Evolutionary conservation across 2,113 vertebrate genomes (phyloP).

Genomic region (Cardinalis cardinalis): DNA sequence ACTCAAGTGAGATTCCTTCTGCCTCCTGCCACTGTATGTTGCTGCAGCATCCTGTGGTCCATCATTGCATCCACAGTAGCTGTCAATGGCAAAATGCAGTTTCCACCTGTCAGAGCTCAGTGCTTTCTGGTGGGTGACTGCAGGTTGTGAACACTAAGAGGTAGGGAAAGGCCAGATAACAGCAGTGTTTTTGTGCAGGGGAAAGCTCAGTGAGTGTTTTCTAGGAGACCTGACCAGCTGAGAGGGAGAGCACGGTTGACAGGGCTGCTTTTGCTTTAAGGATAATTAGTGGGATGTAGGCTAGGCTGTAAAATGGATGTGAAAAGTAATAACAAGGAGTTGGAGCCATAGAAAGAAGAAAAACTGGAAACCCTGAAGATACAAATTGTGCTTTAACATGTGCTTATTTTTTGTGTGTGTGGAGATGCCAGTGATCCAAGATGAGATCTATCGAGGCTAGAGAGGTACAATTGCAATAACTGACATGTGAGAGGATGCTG

Average conservation of each 20-base stretch:
- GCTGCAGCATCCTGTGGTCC: rapidly evolving
- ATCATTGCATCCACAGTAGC: rapidly evolving
- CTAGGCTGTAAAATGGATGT: background rate
- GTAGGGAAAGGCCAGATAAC: background rate
- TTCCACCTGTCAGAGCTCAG: background rate
- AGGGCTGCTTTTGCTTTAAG: background rate
- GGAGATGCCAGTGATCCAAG: background rate
- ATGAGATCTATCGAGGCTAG: background rate
- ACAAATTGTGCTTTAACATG: background rate
- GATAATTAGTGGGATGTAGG: background rate
- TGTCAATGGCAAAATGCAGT: background rate
- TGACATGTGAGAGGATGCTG: background rate
- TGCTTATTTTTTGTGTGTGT: background rate
- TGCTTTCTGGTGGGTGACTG: background rate
- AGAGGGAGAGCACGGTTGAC: background rate
- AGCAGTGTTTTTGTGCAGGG: background rate
- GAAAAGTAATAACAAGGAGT: background rate
- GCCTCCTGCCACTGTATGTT: rapidly evolving
- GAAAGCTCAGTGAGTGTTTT: background rate
- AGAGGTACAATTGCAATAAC: background rate
- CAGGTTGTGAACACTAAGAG: background rate
- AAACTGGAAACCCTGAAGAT: background rate
- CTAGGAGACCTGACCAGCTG: background rate
- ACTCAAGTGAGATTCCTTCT: background rate
- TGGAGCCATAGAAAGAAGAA: background rate